Percentiles rank a stretch among this genome's conserved stretches.
These are phyloP conservation scores for Ophthalmotilapia sp. DNA, from an alignment of 2,113 vertebrate genomes.

Conservation along the genomic window DNA sequence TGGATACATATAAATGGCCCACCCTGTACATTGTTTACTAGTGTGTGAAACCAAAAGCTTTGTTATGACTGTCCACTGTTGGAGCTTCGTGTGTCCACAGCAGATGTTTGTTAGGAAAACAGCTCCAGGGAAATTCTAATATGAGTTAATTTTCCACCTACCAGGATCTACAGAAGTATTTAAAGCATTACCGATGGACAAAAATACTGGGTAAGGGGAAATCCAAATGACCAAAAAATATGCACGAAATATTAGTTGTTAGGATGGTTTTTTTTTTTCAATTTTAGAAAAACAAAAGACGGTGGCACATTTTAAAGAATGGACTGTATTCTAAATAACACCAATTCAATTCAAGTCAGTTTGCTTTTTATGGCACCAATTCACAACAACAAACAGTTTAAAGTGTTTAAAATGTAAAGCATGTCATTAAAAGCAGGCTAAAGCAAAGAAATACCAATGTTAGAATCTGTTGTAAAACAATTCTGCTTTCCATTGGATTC, in stretches of 20 bases:
- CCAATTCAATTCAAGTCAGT: background rate
- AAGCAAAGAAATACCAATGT: background rate
- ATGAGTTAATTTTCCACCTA: background rate
- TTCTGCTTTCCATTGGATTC: background rate
- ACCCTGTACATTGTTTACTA: background rate
- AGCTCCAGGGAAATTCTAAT: background rate
- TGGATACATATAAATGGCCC: too few species aligned
- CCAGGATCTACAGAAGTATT: background rate
- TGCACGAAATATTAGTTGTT: background rate
- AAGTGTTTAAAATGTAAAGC: background rate
- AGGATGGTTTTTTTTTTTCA: background rate
- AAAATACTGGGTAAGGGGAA: background rate
- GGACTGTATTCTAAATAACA: background rate
- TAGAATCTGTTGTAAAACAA: background rate
- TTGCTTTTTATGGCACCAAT: background rate
- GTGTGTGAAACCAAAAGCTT: background rate
- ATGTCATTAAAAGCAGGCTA: background rate
- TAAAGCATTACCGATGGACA: background rate
- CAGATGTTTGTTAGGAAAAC: background rate
- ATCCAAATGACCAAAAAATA: background rate
- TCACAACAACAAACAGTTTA: background rate
- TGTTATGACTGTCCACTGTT: slow-evolving; percentile 16
- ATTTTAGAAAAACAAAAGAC: background rate
- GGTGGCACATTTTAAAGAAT: background rate
- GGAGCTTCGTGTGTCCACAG: background rate